Conservation (phyloP, 2,797 vertebrate species). For the Bovichtus diacanthus region DNA sequence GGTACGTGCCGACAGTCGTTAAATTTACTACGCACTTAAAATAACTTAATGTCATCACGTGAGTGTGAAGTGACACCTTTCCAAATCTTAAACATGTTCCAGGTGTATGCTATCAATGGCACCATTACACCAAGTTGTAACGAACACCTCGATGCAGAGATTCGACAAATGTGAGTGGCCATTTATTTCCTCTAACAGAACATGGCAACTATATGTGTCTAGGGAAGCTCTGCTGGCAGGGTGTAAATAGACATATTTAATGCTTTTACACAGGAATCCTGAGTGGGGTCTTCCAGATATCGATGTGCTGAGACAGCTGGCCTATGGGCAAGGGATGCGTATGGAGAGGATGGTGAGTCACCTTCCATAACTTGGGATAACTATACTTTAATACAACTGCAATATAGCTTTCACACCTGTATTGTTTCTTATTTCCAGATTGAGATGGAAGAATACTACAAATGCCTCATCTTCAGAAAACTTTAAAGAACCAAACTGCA, state of each 20-base stretch:
- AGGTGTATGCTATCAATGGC: constrained; percentile 84
- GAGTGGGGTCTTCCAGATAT: constrained; percentile 85
- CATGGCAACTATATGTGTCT: neutral
- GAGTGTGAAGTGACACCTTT: neutral
- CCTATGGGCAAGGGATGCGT: constrained; percentile 74
- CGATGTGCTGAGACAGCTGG: constrained; percentile 83
- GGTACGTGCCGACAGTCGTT: constrained; percentile 61
- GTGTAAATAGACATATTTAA: neutral
- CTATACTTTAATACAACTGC: neutral
- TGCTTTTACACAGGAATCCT: constrained; percentile 75
- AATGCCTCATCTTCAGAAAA: constrained; percentile 85
- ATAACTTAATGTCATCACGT: neutral
- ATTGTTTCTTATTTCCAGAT: constrained; percentile 68
- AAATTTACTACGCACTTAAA: neutral
- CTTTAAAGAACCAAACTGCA: constrained; percentile 50
- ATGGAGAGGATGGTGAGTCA: constrained; percentile 82
- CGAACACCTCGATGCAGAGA: constrained; percentile 76
- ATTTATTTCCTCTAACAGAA: neutral
- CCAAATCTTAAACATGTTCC: constrained; percentile 15
- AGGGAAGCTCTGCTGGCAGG: neutral
- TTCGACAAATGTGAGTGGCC: constrained; percentile 72
- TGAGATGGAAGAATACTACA: constrained; percentile 84
- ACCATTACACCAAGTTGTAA: constrained; percentile 81
- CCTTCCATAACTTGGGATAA: neutral
- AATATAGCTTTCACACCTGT: neutral